These are phyloP conservation scores for Nomada hirtipes DNA, from an alignment of 2,888 invertebrate genomes.

Conservation along the genomic window DNA sequence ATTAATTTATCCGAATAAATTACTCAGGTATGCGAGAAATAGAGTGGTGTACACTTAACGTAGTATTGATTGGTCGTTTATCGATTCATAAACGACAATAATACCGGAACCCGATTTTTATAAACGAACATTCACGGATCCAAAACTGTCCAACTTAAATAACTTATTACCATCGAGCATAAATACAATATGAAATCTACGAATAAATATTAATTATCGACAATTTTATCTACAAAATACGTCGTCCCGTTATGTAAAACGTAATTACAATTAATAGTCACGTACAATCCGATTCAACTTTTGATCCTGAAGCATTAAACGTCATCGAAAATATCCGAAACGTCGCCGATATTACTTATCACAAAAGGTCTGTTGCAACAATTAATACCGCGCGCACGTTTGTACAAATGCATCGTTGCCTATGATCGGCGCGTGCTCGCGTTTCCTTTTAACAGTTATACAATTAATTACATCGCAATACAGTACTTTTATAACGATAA, in stretches of 20 bases:
- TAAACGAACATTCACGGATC: constrained; percentile 17
- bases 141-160: constrained; percentile 40
- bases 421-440: constrained; percentile 26
- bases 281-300: constrained; percentile 11
- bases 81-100: constrained; percentile 73
- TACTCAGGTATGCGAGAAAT: constrained; percentile 73
- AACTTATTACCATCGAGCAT: constrained; percentile 60
- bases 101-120: constrained; percentile 72
- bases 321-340: constrained; percentile 7
- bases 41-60: constrained; percentile 59
- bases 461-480: constrained; percentile 49
- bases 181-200: constrained; percentile 66
- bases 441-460: constrained; percentile 27
- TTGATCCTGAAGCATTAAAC: constrained; percentile 1
- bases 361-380: constrained; percentile 28
- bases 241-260: constrained; percentile 52
- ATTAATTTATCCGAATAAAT: constrained; percentile 80
- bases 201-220: constrained; percentile 76
- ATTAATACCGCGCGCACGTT: constrained; percentile 39
- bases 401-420: constrained; percentile 38
- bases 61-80: constrained; percentile 77
- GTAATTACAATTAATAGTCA: constrained; percentile 21
- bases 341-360: constrained; percentile 26
- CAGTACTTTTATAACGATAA: neutral
- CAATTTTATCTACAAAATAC: constrained; percentile 75